A percentile compares a stretch with the other conserved stretches of the same genome.
phyloP scores from a whole-genome alignment of 2,888 invertebrate genomes.

The Adineta ricciae region DNA sequence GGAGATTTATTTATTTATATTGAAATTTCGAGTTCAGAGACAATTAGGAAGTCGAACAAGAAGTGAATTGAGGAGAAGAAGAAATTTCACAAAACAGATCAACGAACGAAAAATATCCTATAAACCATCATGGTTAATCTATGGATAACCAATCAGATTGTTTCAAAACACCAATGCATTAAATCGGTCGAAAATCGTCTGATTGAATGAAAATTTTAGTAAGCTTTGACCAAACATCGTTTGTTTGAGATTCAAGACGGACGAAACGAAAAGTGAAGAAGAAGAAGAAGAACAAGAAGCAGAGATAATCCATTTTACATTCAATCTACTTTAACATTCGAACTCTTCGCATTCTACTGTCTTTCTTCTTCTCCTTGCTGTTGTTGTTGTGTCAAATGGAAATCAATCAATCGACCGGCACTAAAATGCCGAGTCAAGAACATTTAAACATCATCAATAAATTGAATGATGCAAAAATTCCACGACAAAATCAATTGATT shows the following conservation, averaged over 20 bases:
- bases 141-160: not conserved
- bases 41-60: not conserved
- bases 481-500: not conserved
- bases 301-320: not conserved
- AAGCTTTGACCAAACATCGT: not conserved
- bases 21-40: not conserved
- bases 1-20: too few relatives aligned
- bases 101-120: not conserved
- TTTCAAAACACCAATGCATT: not conserved
- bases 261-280: not conserved
- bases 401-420: not conserved
- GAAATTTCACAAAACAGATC: not conserved
- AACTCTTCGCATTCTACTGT: not conserved
- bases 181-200: not conserved
- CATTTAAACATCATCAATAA: not conserved
- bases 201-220: not conserved
- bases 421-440: constrained; percentile 9
- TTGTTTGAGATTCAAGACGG: not conserved
- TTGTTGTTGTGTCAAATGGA: not conserved
- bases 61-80: not conserved
- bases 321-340: not conserved
- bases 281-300: not conserved
- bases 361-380: not conserved
- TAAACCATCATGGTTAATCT: not conserved
- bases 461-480: constrained; percentile 1